A percentile compares a stretch with the other conserved stretches of the same genome.
phyloP scores from a whole-genome alignment of 2,113 vertebrate species.

The Ramphastos sulfuratus region DNA sequence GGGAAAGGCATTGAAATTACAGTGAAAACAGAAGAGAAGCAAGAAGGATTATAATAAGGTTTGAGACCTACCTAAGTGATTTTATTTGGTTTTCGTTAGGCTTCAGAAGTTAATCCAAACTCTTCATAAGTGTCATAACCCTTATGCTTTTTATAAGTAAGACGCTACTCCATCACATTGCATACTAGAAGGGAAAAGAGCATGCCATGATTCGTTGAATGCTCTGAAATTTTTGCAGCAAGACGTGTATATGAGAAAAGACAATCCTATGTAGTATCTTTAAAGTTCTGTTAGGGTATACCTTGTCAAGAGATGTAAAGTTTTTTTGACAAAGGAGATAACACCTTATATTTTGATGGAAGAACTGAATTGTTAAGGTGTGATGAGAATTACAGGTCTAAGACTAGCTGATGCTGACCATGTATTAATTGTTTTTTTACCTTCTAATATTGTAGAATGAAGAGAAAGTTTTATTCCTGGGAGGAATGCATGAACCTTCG shows the following conservation, averaged over 20 bases:
- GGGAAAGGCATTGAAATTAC: not conserved
- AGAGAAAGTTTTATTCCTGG: slow-evolving; percentile 98
- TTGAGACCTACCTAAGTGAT: not conserved
- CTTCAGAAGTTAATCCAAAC: not conserved
- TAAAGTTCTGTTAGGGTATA: not conserved
- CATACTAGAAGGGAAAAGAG: not conserved
- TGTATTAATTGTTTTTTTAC: not conserved
- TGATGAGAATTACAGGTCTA: not conserved
- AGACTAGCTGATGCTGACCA: not conserved
- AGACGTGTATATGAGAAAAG: not conserved
- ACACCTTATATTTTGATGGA: not conserved
- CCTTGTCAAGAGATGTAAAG: not conserved
- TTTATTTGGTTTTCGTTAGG: not conserved
- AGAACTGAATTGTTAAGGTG: not conserved
- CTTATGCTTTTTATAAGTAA: not conserved
- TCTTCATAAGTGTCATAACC: not conserved
- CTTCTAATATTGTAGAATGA: slow-evolving; percentile 83
- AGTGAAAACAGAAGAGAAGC: not conserved
- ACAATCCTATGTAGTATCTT: not conserved
- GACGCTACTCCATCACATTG: not conserved
- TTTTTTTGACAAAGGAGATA: not conserved
- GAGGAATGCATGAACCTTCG: slow-evolving; percentile 98
- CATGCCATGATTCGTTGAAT: not conserved
- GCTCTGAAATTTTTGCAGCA: not conserved
- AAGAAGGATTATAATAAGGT: not conserved